A percentile compares a stretch with the other conserved stretches of the same genome.
Evolutionary conservation across 2,797 vertebrate genomes (phyloP).

Genomic region (Sebastes aleutianus): DNA sequence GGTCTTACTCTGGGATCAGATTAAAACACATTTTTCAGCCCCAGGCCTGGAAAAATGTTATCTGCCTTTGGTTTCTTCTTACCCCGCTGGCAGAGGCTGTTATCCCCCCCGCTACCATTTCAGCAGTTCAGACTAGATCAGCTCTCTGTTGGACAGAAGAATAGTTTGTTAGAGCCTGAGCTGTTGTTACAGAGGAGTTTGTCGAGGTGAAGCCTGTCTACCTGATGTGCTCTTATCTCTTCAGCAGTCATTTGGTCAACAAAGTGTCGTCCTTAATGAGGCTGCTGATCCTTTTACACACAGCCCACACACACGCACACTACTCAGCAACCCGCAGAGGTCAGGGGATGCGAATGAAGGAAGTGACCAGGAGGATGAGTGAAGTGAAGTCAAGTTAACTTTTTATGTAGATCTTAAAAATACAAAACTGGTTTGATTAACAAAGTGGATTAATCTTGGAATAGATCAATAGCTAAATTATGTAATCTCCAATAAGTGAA

Average conservation of each 20-base stretch:
- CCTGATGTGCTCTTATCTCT: constrained; percentile 35
- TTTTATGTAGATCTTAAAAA: background rate
- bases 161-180: background rate
- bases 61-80: background rate
- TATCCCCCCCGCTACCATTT: background rate
- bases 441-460: no score
- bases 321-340: background rate
- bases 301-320: background rate
- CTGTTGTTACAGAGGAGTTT: constrained; percentile 3
- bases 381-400: background rate
- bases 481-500: no score
- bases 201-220: background rate
- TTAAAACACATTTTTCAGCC: background rate
- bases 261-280: constrained; percentile 37
- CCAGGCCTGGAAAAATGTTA: background rate
- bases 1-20: background rate
- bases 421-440: background rate
- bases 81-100: background rate
- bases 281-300: constrained; percentile 32
- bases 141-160: background rate
- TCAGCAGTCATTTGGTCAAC: constrained; percentile 36
- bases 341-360: background rate
- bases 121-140: background rate
- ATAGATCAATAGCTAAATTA: no score
- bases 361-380: background rate